Percentiles rank a stretch among this genome's conserved stretches.
These are phyloP conservation scores for Sciurus niger DNA, from an alignment of 2,113 vertebrate genomes.

Conservation along the genomic window DNA sequence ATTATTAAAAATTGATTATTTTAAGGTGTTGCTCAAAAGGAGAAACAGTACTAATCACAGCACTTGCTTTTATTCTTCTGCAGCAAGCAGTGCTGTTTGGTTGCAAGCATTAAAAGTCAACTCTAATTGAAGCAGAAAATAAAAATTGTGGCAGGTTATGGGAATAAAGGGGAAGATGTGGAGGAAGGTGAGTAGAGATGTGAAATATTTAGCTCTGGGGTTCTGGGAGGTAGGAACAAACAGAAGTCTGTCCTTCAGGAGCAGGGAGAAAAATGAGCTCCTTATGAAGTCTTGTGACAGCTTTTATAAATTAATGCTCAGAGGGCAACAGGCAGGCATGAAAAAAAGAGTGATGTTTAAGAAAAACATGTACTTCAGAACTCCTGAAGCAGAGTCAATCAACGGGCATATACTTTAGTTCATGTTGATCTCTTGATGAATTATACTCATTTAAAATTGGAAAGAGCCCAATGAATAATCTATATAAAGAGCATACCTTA, in stretches of 20 bases:
- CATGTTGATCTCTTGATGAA: constrained; percentile 14
- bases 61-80: background rate
- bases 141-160: constrained; percentile 1
- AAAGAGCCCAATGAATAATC: background rate
- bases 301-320: constrained; percentile 33
- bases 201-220: background rate
- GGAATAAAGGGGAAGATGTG: background rate
- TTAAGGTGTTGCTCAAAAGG: background rate
- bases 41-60: background rate
- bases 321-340: background rate
- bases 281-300: background rate
- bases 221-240: background rate
- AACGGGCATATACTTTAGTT: background rate
- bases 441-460: constrained; percentile 37
- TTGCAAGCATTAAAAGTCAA: background rate
- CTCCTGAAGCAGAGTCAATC: background rate
- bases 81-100: background rate
- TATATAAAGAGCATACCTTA: background rate
- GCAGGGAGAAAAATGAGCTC: constrained; percentile 9
- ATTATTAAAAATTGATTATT: background rate
- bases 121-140: constrained; percentile 47
- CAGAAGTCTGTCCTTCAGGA: background rate
- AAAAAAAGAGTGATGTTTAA: background rate
- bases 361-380: background rate
- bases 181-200: background rate